phyloP scores from a whole-genome alignment of 2,797 vertebrate genomes.

The Leuciscus waleckii region DNA sequence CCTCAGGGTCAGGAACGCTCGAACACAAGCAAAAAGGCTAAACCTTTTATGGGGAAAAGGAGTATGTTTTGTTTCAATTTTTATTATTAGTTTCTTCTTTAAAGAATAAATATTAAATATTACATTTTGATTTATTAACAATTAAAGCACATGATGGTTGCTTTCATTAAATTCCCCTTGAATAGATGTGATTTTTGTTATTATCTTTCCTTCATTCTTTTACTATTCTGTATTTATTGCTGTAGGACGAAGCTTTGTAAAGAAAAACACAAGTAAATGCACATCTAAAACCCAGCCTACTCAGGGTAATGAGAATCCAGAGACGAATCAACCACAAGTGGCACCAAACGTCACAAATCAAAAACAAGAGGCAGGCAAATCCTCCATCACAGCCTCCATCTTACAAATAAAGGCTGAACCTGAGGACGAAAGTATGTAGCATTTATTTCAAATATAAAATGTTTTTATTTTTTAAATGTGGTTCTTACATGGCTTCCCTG shows the following conservation, averaged over 20 bases:
- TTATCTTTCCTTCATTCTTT: not conserved
- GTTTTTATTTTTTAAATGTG: too few relatives aligned
- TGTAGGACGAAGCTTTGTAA: constrained; percentile 58
- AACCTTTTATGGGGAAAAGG: constrained; percentile 67
- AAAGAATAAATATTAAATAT: not conserved
- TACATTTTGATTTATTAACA: too few relatives aligned
- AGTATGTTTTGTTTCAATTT: constrained; percentile 70
- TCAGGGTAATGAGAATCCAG: not conserved
- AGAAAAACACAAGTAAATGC: constrained; percentile 57
- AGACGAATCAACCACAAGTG: constrained; percentile 19
- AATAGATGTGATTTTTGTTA: not conserved
- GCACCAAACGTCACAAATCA: not conserved
- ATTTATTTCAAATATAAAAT: too few relatives aligned
- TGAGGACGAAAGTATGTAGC: constrained; percentile 75
- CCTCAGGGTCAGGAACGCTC: constrained; percentile 60
- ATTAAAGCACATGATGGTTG: not conserved
- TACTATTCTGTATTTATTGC: not conserved
- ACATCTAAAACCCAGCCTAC: constrained; percentile 46
- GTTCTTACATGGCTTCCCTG: not conserved
- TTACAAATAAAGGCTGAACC: constrained; percentile 72
- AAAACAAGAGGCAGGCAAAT: too few relatives aligned
- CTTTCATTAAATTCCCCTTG: not conserved
- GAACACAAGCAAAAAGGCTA: constrained; percentile 67
- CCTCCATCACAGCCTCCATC: constrained; percentile 4
- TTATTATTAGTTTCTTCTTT: not conserved